These are phyloP conservation scores for Macaca fascicularis DNA, from an alignment of 2,113 vertebrate genomes.

Conservation along the genomic window T2T-MFA8v1.1 NC_088375.1:182234501-182235000, in stretches of 20 bases:
- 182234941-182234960: background rate
- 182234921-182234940: background rate
- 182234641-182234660: background rate
- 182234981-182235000: background rate
- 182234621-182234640: background rate
- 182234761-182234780: background rate
- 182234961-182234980: constrained; percentile 30
- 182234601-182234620: too few species aligned
- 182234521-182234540: too few species aligned
- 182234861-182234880: constrained; percentile 9
- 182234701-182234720: background rate
- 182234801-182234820: constrained; percentile 4
- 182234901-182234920: background rate
- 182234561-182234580: too few species aligned
- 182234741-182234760: background rate
- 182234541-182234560: too few species aligned
- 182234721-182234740: background rate
- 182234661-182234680: constrained; percentile 9
- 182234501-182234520: too few species aligned
- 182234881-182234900: background rate
- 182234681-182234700: background rate
- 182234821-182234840: background rate
- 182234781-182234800: background rate
- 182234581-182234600: too few species aligned
- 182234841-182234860: constrained; percentile 47